These are phyloP conservation scores for Oconnorella tubifera DNA, from an alignment of 2,888 invertebrate species.

Conservation along the genomic window DNA sequence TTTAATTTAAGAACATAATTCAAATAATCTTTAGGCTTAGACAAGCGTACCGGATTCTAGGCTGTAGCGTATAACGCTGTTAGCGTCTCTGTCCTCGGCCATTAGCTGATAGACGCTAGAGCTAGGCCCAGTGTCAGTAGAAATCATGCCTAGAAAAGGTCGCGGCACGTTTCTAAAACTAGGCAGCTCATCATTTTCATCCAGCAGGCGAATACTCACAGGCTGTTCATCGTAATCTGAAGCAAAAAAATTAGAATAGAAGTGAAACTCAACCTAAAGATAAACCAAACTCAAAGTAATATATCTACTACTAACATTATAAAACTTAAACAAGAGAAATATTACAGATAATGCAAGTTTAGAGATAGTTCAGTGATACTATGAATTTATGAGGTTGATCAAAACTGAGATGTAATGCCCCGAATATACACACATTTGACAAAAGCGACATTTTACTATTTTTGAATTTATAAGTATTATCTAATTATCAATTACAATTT, in stretches of 20 bases:
- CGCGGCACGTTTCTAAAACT: constrained; percentile 94
- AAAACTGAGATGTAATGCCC: no score
- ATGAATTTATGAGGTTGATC: no score
- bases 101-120: constrained; percentile 95
- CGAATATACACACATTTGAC: no score
- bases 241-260: not conserved
- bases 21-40: no score
- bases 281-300: not conserved
- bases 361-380: no score
- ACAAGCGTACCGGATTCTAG: constrained; percentile 39
- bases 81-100: constrained; percentile 92
- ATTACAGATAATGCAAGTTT: no score
- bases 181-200: constrained; percentile 94
- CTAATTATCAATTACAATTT: no score
- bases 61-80: constrained; percentile 71
- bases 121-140: constrained; percentile 89
- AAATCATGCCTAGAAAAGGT: constrained; percentile 96
- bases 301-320: not conserved
- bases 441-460: no score
- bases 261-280: not conserved
- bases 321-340: not conserved
- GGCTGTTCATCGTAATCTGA: constrained; percentile 56
- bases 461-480: no score
- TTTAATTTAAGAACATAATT: constrained; percentile 1
- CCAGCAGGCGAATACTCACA: constrained; percentile 88